phyloP scores from a whole-genome alignment of 2,797 vertebrate species.

The Premnoplex brunnescens region DNA sequence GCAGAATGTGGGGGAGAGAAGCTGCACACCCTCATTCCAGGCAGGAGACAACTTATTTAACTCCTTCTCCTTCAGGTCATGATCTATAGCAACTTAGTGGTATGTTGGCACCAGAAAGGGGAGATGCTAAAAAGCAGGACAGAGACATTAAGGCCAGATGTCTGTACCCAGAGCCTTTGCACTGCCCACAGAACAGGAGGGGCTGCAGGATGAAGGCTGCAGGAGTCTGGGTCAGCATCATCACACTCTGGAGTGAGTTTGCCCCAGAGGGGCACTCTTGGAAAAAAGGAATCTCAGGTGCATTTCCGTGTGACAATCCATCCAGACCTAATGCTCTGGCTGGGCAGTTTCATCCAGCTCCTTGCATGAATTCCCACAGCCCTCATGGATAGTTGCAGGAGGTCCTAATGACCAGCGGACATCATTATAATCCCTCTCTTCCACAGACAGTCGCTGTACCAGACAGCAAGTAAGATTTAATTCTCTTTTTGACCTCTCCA shows the following conservation, averaged over 20 bases:
- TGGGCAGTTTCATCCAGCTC: not conserved
- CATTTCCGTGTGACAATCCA: not conserved
- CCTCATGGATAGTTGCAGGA: not conserved
- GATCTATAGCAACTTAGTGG: not conserved
- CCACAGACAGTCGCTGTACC: not conserved
- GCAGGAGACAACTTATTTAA: not conserved
- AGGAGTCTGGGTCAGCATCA: not conserved
- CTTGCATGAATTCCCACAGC: not conserved
- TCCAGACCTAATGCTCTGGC: not conserved
- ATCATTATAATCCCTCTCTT: not conserved
- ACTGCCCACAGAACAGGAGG: not conserved
- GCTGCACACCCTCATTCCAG: not conserved
- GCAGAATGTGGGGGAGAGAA: not conserved
- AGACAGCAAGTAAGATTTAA: not conserved
- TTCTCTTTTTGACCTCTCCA: not conserved
- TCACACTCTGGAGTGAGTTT: not conserved
- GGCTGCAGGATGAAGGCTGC: not conserved
- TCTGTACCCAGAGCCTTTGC: accelerated
- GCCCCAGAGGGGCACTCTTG: not conserved
- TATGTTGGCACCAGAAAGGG: not conserved
- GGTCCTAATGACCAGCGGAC: not conserved
- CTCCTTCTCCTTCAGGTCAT: not conserved
- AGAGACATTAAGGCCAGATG: not conserved
- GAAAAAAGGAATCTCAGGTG: not conserved
- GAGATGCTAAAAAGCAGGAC: not conserved